Evolutionary conservation across 2,113 vertebrate species (phyloP).

Genomic region (Vulpes lagopus): DNA sequence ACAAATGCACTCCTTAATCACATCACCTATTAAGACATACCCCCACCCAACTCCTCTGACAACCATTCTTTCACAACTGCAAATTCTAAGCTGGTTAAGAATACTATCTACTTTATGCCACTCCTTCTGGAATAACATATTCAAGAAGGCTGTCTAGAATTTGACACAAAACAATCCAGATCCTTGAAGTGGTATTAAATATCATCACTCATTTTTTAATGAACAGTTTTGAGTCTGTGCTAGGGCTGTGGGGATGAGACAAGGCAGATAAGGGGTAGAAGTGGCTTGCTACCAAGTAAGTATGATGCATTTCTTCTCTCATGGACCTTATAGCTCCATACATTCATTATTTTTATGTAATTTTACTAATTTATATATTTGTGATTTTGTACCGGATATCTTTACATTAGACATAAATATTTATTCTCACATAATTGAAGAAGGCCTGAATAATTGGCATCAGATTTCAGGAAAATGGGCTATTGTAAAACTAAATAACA

Average conservation of each 20-base stretch:
- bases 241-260: not conserved
- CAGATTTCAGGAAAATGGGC: not conserved
- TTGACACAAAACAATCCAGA: not conserved
- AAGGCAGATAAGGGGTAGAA: not conserved
- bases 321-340: not conserved
- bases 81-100: conserved; percentile 36
- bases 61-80: not conserved
- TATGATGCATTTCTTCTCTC: not conserved
- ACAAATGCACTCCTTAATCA: not conserved
- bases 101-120: not conserved
- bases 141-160: not conserved
- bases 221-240: not conserved
- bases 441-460: not conserved
- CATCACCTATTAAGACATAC: not conserved
- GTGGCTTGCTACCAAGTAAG: not conserved
- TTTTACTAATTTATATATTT: not conserved
- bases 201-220: not conserved
- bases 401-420: not conserved
- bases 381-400: not conserved
- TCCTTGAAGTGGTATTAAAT: not conserved
- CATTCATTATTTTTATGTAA: not conserved
- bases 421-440: not conserved
- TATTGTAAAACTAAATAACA: not conserved
- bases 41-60: not conserved
- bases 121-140: not conserved